These are phyloP conservation scores for Cetoscarus ocellatus DNA, from an alignment of 2,797 vertebrate species.

Conservation along the genomic window DNA sequence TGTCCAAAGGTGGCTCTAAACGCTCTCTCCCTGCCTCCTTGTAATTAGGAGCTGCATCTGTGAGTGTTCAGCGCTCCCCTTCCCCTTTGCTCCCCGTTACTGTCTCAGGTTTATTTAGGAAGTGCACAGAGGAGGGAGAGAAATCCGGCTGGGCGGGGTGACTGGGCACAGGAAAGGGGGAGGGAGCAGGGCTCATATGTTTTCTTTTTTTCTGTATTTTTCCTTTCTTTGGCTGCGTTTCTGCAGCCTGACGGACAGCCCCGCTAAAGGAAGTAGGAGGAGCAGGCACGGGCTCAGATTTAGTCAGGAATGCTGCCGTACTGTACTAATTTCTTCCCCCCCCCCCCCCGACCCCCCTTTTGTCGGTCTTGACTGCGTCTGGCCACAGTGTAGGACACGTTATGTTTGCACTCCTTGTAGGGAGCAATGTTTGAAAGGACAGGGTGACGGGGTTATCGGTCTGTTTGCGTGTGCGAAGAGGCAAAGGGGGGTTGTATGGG, in stretches of 20 bases:
- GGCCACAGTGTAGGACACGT: conserved; percentile 37
- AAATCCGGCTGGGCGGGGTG: conserved; percentile 78
- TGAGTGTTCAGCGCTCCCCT: conserved; percentile 74
- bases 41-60: conserved; percentile 75
- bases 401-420: conserved; percentile 24
- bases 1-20: conserved; percentile 74
- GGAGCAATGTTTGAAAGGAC: conserved; percentile 63
- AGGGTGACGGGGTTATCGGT: conserved; percentile 58
- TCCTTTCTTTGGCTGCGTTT: conserved; percentile 71
- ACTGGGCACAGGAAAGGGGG: conserved; percentile 57
- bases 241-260: conserved; percentile 70
- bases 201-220: conserved; percentile 22
- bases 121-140: conserved; percentile 78
- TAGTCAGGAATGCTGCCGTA: conserved; percentile 83
- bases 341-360: conserved; percentile 54
- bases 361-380: conserved; percentile 62
- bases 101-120: conserved; percentile 85
- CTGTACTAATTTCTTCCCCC: conserved; percentile 78
- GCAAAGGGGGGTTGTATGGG: background rate
- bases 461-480: conserved; percentile 9
- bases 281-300: conserved; percentile 74
- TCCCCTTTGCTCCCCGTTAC: conserved; percentile 64
- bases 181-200: background rate
- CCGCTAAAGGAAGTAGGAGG: conserved; percentile 82
- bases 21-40: conserved; percentile 62